Evolutionary conservation across 2,113 vertebrate species (phyloP).

Genomic region (Bubo blakistoni): DNA sequence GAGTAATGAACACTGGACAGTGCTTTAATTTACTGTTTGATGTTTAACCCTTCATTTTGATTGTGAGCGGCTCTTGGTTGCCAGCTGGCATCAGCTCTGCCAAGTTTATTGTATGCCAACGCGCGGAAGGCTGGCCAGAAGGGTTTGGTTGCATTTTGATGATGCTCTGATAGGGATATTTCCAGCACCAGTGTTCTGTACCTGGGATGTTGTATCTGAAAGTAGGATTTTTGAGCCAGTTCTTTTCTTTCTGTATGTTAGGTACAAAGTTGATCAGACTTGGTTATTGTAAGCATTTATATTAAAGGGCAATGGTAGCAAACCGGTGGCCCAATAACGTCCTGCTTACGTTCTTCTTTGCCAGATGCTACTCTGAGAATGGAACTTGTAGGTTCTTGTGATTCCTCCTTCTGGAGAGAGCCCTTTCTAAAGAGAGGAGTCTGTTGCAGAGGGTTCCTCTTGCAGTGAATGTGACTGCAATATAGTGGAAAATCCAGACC

Average conservation of each 20-base stretch:
- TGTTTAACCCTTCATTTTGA: not conserved
- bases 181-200: not conserved
- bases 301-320: not conserved
- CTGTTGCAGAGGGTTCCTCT: not conserved
- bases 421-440: not conserved
- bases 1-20: not conserved
- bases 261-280: not conserved
- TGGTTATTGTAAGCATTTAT: not conserved
- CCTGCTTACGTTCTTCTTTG: not conserved
- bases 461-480: not conserved
- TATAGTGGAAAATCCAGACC: constrained; percentile 12
- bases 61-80: not conserved
- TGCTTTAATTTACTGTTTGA: not conserved
- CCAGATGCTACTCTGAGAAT: not conserved
- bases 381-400: not conserved
- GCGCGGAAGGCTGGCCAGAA: not conserved
- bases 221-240: not conserved
- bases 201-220: not conserved
- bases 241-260: not conserved
- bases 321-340: not conserved
- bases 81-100: not conserved
- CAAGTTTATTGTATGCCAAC: fast-evolving
- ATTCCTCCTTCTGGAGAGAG: not conserved
- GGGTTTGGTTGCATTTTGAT: not conserved
- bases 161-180: not conserved